These are phyloP conservation scores for Agonopterix alstromeriana DNA, from an alignment of 2,888 invertebrate species.

Conservation along the genomic window DNA sequence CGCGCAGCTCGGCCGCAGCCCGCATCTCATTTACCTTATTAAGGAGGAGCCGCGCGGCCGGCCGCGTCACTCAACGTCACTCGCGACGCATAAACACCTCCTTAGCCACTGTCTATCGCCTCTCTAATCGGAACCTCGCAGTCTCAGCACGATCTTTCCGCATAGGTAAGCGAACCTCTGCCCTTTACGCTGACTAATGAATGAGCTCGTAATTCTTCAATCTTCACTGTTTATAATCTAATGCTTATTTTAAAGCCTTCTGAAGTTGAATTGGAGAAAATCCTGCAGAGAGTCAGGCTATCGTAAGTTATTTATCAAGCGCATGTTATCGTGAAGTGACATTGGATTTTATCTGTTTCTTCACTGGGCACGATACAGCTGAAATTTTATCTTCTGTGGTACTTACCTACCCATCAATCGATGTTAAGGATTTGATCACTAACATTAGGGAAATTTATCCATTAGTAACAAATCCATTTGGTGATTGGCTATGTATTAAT, in stretches of 20 bases:
- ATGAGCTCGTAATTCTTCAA: conserved; percentile 10
- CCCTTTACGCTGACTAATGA: conserved; percentile 18
- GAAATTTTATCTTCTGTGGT: too few species aligned
- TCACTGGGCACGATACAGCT: too few species aligned
- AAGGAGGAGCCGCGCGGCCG: conserved; percentile 42
- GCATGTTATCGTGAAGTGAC: too few species aligned
- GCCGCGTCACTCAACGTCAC: conserved; percentile 65
- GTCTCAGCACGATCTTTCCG: conserved; percentile 16
- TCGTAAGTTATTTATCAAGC: too few species aligned
- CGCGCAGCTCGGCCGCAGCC: conserved; percentile 10
- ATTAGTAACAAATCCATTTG: too few species aligned
- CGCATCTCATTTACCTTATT: conserved; percentile 70
- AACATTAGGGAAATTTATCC: too few species aligned
- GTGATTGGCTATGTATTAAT: too few species aligned
- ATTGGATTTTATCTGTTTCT: too few species aligned
- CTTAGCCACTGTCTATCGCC: conserved; percentile 41
- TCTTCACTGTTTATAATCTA: conserved; percentile 7
- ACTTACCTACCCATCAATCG: too few species aligned
- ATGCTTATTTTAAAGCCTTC: neutral
- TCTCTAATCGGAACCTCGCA: conserved; percentile 29
- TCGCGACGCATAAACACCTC: conserved; percentile 53
- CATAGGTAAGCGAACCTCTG: conserved; percentile 12
- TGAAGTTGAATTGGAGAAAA: too few species aligned
- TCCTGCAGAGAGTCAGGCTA: too few species aligned
- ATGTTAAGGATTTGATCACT: too few species aligned